Evolutionary conservation across 2,797 vertebrate genomes (phyloP).

Genomic region (Champsocephalus gunnari): DNA sequence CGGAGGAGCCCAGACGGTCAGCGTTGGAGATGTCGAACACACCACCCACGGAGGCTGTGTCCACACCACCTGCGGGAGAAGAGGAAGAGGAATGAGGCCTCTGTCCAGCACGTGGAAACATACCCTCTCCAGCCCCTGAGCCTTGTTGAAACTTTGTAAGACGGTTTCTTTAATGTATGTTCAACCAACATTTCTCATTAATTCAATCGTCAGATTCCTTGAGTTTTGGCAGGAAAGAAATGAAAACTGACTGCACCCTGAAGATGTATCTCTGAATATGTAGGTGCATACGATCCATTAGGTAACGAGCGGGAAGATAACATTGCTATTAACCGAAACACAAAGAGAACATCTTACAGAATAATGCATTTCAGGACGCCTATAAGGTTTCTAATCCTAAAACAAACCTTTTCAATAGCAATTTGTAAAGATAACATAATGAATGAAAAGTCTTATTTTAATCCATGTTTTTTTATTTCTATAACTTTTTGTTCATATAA

Average conservation of each 20-base stretch:
- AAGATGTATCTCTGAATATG: not conserved
- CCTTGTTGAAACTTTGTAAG: not conserved
- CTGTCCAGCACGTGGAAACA: not conserved
- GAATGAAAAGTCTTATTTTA: not conserved
- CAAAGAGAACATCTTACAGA: not conserved
- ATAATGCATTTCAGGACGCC: not conserved
- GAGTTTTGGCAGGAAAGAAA: no score
- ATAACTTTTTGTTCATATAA: not conserved
- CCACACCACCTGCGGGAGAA: slow-evolving; percentile 89
- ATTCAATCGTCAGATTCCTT: not conserved
- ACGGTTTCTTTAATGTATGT: not conserved
- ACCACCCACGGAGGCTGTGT: slow-evolving; percentile 93
- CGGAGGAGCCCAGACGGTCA: slow-evolving; percentile 94
- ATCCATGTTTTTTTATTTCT: not conserved
- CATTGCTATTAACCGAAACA: not conserved
- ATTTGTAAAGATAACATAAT: no score
- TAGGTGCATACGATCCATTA: not conserved
- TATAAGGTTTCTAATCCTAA: not conserved
- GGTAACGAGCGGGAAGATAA: not conserved
- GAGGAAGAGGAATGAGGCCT: not conserved
- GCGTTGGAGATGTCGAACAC: slow-evolving; percentile 97
- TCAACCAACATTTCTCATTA: not conserved
- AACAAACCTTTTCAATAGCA: not conserved
- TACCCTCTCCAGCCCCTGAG: not conserved
- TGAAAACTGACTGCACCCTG: not conserved